phyloP scores from a whole-genome alignment of 1,140 invertebrate genomes.

The Danaus plexippus region DNA sequence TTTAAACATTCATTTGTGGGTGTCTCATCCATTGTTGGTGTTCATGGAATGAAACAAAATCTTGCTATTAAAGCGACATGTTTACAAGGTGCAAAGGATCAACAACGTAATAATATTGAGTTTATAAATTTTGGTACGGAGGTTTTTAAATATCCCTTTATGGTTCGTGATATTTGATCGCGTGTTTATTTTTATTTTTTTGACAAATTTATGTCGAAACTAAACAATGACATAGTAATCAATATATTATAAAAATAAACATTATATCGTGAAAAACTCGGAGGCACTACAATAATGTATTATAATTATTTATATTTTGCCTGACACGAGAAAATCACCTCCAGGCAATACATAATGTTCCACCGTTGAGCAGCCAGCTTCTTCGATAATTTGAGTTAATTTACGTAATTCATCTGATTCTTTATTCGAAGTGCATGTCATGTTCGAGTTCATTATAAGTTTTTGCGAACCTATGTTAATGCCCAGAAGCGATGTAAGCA shows the following conservation, averaged over 20 bases:
- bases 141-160: no score
- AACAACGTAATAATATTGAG: no score
- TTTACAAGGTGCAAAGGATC: conserved; percentile 1
- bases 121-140: no score
- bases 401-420: conserved; percentile 62
- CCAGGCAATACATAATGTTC: conserved; percentile 35
- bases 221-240: no score
- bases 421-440: conserved; percentile 56
- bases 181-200: no score
- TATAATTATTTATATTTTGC: conserved; percentile 53
- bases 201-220: no score
- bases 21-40: conserved; percentile 14
- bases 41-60: conserved; percentile 22
- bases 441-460: conserved; percentile 44
- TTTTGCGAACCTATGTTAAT: conserved; percentile 46
- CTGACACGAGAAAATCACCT: conserved; percentile 48
- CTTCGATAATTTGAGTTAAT: conserved; percentile 64
- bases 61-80: conserved; percentile 18
- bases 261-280: conserved; percentile 29
- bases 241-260: conserved; percentile 21
- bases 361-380: conserved; percentile 39
- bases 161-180: no score
- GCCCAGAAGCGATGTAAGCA: conserved; percentile 23
- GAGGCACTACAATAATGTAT: conserved; percentile 38
- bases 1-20: conserved; percentile 11